A percentile compares a stretch with the other conserved stretches of the same genome.
These are phyloP conservation scores for Zaprionus africanus DNA, from an alignment of 1,140 invertebrate genomes.

Conservation along the genomic window DNA sequence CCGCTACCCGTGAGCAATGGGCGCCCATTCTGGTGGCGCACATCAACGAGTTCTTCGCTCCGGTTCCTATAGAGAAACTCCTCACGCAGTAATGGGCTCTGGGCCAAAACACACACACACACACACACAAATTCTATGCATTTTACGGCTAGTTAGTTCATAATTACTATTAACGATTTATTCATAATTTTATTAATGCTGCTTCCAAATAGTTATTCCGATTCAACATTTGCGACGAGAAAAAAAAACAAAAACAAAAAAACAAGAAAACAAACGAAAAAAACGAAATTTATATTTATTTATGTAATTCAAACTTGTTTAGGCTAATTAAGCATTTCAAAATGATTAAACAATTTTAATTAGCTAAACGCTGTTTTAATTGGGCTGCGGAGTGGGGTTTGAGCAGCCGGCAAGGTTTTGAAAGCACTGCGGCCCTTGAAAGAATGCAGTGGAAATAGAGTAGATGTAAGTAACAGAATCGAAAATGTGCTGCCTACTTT, in stretches of 20 bases:
- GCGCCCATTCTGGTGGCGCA: constrained; percentile 78
- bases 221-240: constrained; percentile 48
- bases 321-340: constrained; percentile 19
- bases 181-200: constrained; percentile 63
- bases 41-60: constrained; percentile 80
- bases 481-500: constrained; percentile 8
- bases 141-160: constrained; percentile 63
- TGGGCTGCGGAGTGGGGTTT: not conserved
- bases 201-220: constrained; percentile 72
- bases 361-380: not conserved
- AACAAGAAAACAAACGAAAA: constrained; percentile 38
- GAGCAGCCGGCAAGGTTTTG: not conserved
- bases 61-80: constrained; percentile 81
- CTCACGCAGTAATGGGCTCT: constrained; percentile 63
- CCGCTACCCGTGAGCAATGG: constrained; percentile 81
- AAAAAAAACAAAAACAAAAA: constrained; percentile 34
- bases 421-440: not conserved
- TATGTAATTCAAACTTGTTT: constrained; percentile 48
- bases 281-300: constrained; percentile 72
- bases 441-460: constrained; percentile 1
- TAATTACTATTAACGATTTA: constrained; percentile 56
- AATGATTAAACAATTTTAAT: constrained; percentile 37
- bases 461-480: not conserved
- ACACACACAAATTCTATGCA: constrained; percentile 34
- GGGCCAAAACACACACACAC: not conserved